Percentiles rank a stretch among this genome's conserved stretches.
These are phyloP conservation scores for Catharus bicknelli DNA, from an alignment of 2,113 vertebrate genomes.

Conservation along the genomic window DNA sequence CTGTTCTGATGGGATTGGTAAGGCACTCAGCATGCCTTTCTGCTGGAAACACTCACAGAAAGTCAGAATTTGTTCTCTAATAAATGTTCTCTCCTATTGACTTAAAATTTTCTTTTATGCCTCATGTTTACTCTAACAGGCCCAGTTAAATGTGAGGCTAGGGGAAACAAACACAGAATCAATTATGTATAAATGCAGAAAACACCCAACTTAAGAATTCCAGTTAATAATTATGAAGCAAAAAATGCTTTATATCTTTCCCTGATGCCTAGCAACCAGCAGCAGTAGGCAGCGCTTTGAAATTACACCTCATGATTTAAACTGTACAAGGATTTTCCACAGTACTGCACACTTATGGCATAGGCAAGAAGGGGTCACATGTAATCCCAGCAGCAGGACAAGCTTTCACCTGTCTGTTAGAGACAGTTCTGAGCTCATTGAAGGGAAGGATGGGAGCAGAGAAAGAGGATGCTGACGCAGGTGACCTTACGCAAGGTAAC, in stretches of 20 bases:
- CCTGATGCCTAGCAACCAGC: background rate
- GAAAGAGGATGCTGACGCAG: background rate
- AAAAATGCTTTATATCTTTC: background rate
- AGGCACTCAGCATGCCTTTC: background rate
- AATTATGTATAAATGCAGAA: background rate
- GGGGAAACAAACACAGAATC: background rate
- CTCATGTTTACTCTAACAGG: background rate
- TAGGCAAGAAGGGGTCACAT: background rate
- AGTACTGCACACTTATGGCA: no score
- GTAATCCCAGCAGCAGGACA: background rate
- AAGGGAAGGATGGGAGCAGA: background rate
- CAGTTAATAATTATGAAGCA: background rate
- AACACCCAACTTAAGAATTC: background rate
- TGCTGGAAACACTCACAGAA: background rate
- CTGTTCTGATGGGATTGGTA: background rate
- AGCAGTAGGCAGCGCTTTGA: background rate
- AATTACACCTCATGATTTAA: background rate
- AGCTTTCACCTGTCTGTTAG: background rate
- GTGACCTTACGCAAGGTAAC: accelerated
- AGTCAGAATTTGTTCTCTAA: background rate
- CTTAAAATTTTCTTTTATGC: background rate
- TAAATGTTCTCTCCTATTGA: background rate
- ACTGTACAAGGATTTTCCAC: background rate
- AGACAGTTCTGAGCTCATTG: background rate
- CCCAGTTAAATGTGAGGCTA: background rate